Percentiles rank a stretch among this genome's conserved stretches.
These are phyloP conservation scores for Holothuria scabra DNA, from an alignment of 53 echinoderm and acorn worm species.

Conservation along the genomic window DNA sequence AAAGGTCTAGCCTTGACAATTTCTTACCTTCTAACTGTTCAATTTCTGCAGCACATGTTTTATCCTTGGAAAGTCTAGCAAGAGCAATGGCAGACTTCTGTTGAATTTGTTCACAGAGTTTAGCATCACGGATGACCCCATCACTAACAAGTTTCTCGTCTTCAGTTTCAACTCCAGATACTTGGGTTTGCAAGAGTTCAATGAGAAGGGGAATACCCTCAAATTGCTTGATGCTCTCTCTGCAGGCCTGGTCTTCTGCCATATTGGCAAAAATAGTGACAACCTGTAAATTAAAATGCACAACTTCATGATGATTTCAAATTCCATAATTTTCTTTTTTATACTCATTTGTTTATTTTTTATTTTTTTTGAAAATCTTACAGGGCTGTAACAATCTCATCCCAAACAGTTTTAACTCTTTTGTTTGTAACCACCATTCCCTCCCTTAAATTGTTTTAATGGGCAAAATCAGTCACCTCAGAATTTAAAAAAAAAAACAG, in stretches of 20 bases:
- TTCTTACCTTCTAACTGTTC: conserved; percentile 70
- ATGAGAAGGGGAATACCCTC: conserved; percentile 69
- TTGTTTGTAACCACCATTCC: too few species aligned
- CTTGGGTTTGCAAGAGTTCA: conserved; percentile 58
- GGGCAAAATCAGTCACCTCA: too few species aligned
- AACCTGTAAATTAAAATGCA: conserved; percentile 46
- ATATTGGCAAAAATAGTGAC: conserved; percentile 82
- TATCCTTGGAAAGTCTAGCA: conserved; percentile 76
- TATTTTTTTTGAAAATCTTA: too few species aligned
- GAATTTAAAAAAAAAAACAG: too few species aligned
- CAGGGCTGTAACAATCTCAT: too few species aligned
- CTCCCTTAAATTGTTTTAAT: too few species aligned
- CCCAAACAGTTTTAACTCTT: too few species aligned
- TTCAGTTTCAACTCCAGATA: neutral
- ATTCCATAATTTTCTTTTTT: too few species aligned
- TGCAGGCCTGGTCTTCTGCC: conserved; percentile 71
- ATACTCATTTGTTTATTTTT: too few species aligned
- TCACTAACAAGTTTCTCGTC: conserved; percentile 2
- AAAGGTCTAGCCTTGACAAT: too few species aligned
- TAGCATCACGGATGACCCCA: conserved; percentile 22
- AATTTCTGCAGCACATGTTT: conserved; percentile 65
- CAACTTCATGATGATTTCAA: too few species aligned
- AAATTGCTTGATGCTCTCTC: conserved; percentile 58
- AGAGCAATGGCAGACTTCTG: conserved; percentile 90
- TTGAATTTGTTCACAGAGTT: conserved; percentile 77